Base-by-base conservation (phyloP, 2,113 vertebrate species). In the Melanerpes formicivorus region DNA sequence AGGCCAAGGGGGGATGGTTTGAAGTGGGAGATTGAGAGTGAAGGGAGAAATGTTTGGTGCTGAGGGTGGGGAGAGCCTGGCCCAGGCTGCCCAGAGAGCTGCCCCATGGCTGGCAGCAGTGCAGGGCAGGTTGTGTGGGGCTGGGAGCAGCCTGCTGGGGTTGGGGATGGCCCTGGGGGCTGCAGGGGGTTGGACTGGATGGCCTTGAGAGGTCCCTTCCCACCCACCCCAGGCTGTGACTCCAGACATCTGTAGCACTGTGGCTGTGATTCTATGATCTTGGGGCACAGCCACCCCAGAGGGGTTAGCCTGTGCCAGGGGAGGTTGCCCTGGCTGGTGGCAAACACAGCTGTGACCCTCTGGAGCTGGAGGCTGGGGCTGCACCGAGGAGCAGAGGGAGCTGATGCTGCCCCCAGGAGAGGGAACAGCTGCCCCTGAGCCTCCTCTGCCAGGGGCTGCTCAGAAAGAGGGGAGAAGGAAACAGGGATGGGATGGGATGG, bases 291-390 rank as follows among this genome's bases (percentile, higher is more conserved):
- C 50, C n/a, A 17, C 9, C 42, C 70, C 30, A 42, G 52, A 62
- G 30, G 25, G 21, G 5, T 32, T 2, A 13, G n/a, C 59, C 80
- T 55, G 52, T 73, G 59, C 46, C 58, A 26, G 0, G 2, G 19
- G 10, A 56, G 8, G 8, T 6, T 55, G 34, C 27, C 44, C 44
- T 30, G 60, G 32, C 14, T 10, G 4, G 14, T 42, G 58, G 50
- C 4, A 32, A 44, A 25, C 2, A 0, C 42, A 16, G 18, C 56
- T 2, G 0, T 54, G 34, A 34, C 66, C 46, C 21, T 4, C n/a
- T 59, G 18, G 66, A 46, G 52, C 6, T 70, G 52, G 44, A 42
- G 59, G 26, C 34, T 13, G 7, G 46, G 13, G 1, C 0, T 23
- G 14, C 71, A 5, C 34, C n/a, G 48, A 48, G 0, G 4, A 67